These are phyloP conservation scores for Eubasilissa splendida DNA, from an alignment of 2,888 invertebrate genomes.

Conservation along the genomic window DNA sequence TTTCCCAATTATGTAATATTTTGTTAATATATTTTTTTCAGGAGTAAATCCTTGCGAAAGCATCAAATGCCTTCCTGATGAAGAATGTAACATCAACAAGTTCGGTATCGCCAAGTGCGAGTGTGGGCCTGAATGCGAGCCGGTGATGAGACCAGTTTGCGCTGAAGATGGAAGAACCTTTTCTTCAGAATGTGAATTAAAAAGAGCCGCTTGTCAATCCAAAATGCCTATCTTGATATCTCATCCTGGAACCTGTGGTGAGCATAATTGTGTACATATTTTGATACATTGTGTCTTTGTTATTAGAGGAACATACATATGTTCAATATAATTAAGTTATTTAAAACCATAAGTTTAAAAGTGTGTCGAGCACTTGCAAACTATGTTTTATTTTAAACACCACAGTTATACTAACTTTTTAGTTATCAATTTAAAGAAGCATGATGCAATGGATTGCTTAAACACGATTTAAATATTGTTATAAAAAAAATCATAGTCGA, in stretches of 20 bases:
- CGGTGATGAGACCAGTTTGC: slow-evolving; percentile 86
- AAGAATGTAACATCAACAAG: slow-evolving; percentile 88
- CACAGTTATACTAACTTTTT: no score
- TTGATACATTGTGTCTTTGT: no score
- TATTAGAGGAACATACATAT: no score
- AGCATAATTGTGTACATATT: slow-evolving; percentile 46
- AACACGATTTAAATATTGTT: no score
- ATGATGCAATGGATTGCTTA: no score
- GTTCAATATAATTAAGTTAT: no score
- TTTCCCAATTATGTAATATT: no score
- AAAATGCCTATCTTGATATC: slow-evolving; percentile 68
- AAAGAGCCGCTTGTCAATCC: slow-evolving; percentile 79
- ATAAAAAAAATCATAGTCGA: no score
- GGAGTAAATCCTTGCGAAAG: slow-evolving; percentile 89
- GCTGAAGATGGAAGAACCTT: slow-evolving; percentile 89
- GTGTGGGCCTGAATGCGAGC: slow-evolving; percentile 87
- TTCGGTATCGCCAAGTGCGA: slow-evolving; percentile 86
- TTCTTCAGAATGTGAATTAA: slow-evolving; percentile 86
- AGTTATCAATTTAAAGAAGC: no score
- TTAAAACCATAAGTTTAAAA: no score
- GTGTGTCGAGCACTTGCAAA: no score
- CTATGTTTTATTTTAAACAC: no score
- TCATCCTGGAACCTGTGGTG: slow-evolving; percentile 71
- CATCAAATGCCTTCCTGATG: slow-evolving; percentile 83
- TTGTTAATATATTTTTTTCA: slow-evolving; percentile 62